Evolutionary conservation across 2,113 vertebrate species (phyloP).

Genomic region (Scolopax mira): DNA sequence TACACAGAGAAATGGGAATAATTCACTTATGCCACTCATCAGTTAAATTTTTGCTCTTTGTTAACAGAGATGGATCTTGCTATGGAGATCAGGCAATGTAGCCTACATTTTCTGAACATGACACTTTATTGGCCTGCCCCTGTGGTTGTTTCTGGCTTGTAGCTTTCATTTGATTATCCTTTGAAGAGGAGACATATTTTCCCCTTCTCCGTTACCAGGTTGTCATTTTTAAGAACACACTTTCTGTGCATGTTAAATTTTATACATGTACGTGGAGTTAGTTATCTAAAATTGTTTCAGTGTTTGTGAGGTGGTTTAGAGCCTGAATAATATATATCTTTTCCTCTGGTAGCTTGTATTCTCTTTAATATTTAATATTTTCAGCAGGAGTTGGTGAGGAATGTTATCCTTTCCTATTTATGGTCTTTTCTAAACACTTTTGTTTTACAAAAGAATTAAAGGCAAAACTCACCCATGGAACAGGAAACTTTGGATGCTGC

Average conservation of each 20-base stretch:
- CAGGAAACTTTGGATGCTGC: background rate
- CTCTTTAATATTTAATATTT: conserved; percentile 14
- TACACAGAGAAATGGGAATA: background rate
- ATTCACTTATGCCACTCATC: background rate
- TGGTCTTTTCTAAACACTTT: background rate
- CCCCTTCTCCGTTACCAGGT: background rate
- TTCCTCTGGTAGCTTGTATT: background rate
- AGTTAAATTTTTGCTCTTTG: conserved; percentile 9
- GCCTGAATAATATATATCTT: background rate
- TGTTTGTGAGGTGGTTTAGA: background rate
- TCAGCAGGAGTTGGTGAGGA: background rate
- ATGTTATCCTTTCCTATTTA: background rate
- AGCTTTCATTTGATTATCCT: background rate
- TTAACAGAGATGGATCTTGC: background rate
- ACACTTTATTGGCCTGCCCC: background rate
- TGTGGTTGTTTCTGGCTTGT: background rate
- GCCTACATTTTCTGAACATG: background rate
- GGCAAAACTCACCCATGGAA: background rate
- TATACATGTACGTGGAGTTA: background rate
- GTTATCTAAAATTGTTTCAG: conserved; percentile 18
- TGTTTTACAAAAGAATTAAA: background rate
- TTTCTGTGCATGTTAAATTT: conserved; percentile 30
- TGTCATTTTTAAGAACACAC: conserved; percentile 25
- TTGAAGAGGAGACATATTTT: conserved; percentile 13
- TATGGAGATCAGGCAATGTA: background rate